phyloP scores from a whole-genome alignment of 2,113 vertebrate genomes.

The Heteronetta atricapilla region DNA sequence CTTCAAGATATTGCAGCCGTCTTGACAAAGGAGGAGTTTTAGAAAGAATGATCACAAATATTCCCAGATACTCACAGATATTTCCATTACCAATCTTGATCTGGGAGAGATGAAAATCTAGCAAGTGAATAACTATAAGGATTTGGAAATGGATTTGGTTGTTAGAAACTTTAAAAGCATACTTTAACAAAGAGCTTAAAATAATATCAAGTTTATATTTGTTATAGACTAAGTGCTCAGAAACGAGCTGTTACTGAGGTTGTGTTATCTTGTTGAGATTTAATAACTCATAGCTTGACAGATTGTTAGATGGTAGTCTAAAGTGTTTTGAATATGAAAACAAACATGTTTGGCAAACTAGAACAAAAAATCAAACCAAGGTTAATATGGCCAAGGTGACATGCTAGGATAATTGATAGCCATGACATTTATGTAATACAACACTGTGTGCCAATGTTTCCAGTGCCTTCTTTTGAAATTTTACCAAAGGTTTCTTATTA shows the following conservation, averaged over 20 bases:
- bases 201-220: background rate
- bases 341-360: background rate
- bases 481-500: background rate
- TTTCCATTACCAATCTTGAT: background rate
- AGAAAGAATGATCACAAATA: background rate
- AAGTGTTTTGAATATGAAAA: background rate
- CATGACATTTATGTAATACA: background rate
- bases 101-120: background rate
- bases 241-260: background rate
- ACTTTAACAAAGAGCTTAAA: background rate
- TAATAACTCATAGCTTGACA: background rate
- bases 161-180: background rate
- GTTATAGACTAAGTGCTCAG: background rate
- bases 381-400: background rate
- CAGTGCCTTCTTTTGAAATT: background rate
- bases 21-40: background rate
- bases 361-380: background rate
- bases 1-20: background rate
- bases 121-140: background rate
- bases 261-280: background rate
- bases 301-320: background rate
- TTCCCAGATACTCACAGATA: background rate
- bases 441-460: background rate
- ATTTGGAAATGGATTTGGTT: background rate
- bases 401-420: background rate